Evolutionary conservation across 2,113 vertebrate genomes (phyloP), one percentile per base, ranked within the genome.

Genomic region (Callipepla squamata): DNA sequence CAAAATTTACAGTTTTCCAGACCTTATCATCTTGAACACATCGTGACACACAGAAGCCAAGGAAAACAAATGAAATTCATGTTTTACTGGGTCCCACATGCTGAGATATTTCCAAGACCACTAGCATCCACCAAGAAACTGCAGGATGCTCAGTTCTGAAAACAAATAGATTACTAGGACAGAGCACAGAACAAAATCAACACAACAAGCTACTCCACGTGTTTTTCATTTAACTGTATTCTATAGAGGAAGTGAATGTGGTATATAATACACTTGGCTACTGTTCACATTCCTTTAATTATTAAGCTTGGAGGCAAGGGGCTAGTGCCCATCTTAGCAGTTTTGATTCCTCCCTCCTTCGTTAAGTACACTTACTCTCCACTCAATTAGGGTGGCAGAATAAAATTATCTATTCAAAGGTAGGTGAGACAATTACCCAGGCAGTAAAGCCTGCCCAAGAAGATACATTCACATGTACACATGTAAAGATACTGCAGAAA

Each of bases 41-140:
- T 98, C 96, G 97, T 87, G 97, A 97, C 95, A 97, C 59, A 97
- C 98, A 97, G 97, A 98, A 98, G 98, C 98, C 97, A 98, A 98
- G 92, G 93, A 97, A 98, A 98, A 98, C 97, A 98, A 98, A 97
- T 94, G 95, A 96, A 97, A 97, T 94, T 94, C 90, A 38, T 97
- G 97, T 97, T 98, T 97, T 96, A 97, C 95, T 96, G 96, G 84
- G 93, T 97, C 96, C 95, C 97, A 97, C 97, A 97, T 96, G 97
- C 97, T 97, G 96, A 68, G 74, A 77, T 97, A 93, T 81, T 97
- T 97, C 96, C 95, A 97, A 97, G 95, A 77, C 92, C 93, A 93
- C 96, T 94, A 95, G 86, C 94, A 96, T 96, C 95, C 96, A 97
- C 96, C 95, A 96, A 96, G 89, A 96, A 97, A 91, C 91, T 12